Evolutionary conservation across 2,888 invertebrate genomes (phyloP), one percentile per base, ranked within the genome.

Genomic region (Apamea epomidion): DNA sequence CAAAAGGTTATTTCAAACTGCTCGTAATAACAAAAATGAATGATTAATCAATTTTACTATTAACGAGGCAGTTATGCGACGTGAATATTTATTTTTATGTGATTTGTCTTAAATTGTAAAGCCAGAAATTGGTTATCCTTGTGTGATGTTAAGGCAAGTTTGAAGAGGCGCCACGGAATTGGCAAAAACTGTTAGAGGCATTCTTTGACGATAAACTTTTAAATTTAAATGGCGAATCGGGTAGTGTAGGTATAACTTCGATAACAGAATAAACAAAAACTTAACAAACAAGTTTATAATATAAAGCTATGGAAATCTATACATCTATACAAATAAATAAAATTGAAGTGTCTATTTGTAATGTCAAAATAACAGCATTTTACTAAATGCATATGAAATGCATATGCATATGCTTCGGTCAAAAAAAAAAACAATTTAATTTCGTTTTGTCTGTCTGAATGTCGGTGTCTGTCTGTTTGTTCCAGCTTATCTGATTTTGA

Each of bases 11-110:
- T 64, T 82, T 51, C 0, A 67, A 76, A 76, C 42, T 70, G 74
- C 32, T 70, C 12, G 25, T 68, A 58, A 73, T 75, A 75, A 48
- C 54, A 60, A 48, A 81, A 75, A 45, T 51, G 25, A 76, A 69
- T 76, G 72, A 69, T 73, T 29, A 83, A 83, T 74, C 62, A 71
- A 85, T 85, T 83, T 74, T 74, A 80, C 16, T 25, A 67, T 71
- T 71, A 78, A 80, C 29, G 1, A 71, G 60, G 8, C 42, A 10
- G n/a, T 32, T 32, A 67, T 45, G 32, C 8, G n/a, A 42, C 42
- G 58, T 64, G 8, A 16, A 42, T n/a, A 4, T 58, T 6, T 42
- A 37, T 42, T 29, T 67, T 79, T 64, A 32, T 54, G n/a, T 60
- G 18, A 18, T 72, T 60, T n/a, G 58, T 71, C 32, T 54, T 71